phyloP scores from a whole-genome alignment of 2,797 vertebrate genomes.

The Silurus aristotelis region DNA sequence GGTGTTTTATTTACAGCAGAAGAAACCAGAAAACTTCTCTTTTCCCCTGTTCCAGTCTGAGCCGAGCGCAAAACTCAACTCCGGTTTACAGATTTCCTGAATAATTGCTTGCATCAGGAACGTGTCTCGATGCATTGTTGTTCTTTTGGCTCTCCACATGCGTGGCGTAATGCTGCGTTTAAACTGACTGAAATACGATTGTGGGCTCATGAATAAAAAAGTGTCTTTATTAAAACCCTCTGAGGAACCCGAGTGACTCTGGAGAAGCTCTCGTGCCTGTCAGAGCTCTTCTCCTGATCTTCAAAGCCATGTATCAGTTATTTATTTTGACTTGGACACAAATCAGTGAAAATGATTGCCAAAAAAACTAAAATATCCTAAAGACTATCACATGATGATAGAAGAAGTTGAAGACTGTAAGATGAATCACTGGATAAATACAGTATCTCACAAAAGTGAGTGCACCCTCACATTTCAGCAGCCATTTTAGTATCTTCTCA shows the following conservation, averaged over 20 bases:
- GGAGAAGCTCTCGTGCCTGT: background rate
- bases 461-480: too few species aligned
- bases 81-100: background rate
- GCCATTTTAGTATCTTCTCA: too few species aligned
- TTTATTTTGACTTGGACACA: background rate
- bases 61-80: background rate
- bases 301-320: background rate
- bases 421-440: too few species aligned
- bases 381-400: background rate
- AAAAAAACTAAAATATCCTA: background rate
- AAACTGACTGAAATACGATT: constrained; percentile 2
- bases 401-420: background rate
- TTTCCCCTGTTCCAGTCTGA: background rate
- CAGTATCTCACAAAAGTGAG: too few species aligned
- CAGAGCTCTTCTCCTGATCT: background rate
- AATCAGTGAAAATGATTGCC: background rate
- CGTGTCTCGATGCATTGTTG: background rate
- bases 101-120: background rate
- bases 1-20: background rate
- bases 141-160: background rate
- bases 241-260: background rate
- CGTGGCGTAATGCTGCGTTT: background rate
- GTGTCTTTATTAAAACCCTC: constrained; percentile 3
- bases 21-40: background rate
- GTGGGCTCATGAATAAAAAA: background rate